Evolutionary conservation across 2,888 invertebrate genomes (phyloP).

Genomic region (Drosophila picticornis): DNA sequence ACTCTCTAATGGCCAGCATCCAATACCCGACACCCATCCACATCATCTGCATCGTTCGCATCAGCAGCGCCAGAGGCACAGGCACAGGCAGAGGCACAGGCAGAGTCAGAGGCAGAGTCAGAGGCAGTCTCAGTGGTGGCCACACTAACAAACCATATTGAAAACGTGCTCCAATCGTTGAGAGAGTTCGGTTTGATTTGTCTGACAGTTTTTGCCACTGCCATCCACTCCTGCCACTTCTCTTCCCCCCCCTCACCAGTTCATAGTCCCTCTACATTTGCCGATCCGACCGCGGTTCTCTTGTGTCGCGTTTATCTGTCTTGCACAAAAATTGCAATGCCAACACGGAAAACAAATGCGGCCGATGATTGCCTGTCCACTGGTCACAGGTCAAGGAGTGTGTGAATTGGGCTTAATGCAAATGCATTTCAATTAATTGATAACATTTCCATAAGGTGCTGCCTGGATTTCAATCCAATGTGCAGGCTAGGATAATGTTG

Average conservation of each 20-base stretch:
- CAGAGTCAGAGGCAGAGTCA: slow-evolving; percentile 1
- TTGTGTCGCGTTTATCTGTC: slow-evolving; percentile 15
- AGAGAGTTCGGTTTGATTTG: slow-evolving; percentile 72
- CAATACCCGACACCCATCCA: slow-evolving; percentile 6
- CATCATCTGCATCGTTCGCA: slow-evolving; percentile 6
- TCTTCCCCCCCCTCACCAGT: background rate
- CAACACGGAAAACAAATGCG: slow-evolving; percentile 57
- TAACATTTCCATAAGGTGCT: slow-evolving; percentile 1
- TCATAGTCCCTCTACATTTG: background rate
- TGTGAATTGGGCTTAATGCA: slow-evolving; percentile 1
- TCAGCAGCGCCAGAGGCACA: background rate
- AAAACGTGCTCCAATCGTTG: slow-evolving; percentile 74
- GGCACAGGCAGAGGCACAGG: background rate
- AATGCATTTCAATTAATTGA: slow-evolving; percentile 36
- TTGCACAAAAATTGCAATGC: slow-evolving; percentile 40
- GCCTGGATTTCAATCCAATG: background rate
- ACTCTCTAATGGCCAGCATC: background rate
- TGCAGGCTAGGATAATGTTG: background rate
- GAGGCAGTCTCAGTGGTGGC: slow-evolving; percentile 45
- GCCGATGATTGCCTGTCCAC: slow-evolving; percentile 46
- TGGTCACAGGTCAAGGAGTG: slow-evolving; percentile 14
- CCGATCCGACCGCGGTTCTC: background rate
- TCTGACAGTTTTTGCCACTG: slow-evolving; percentile 60
- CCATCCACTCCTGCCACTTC: background rate
- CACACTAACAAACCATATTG: slow-evolving; percentile 78